phyloP scores from a whole-genome alignment of 2,113 vertebrate genomes.

The Desmodus rotundus region DNA sequence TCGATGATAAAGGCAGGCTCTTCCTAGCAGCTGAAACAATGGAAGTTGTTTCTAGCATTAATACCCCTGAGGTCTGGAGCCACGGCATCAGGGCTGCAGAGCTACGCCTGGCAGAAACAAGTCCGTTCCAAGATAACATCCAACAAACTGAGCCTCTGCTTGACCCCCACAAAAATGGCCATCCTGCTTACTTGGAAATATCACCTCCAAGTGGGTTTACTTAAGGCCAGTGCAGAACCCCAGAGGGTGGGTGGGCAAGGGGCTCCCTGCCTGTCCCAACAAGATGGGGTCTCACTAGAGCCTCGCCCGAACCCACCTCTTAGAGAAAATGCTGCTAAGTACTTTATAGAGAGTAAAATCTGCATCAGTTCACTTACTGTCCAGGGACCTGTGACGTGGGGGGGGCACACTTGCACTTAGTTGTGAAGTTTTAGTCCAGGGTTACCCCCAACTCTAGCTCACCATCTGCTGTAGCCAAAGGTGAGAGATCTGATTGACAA shows the following conservation, averaged over 20 bases:
- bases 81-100: background rate
- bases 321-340: background rate
- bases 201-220: conserved; percentile 25
- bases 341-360: background rate
- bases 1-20: conserved; percentile 60
- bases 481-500: background rate
- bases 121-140: conserved; percentile 62
- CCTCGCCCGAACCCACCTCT: background rate
- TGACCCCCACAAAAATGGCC: conserved; percentile 7
- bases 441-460: background rate
- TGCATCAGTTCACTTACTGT: background rate
- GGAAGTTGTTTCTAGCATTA: conserved; percentile 59
- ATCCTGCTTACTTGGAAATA: conserved; percentile 28
- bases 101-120: conserved; percentile 61
- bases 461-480: background rate
- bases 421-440: background rate
- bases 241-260: background rate
- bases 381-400: background rate
- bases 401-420: background rate
- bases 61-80: conserved; percentile 41
- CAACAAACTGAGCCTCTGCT: conserved; percentile 48
- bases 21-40: conserved; percentile 8
- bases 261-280: background rate
- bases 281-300: background rate
- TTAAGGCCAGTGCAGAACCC: background rate